These are phyloP conservation scores for Stenolophus ochropezus DNA, from an alignment of 2,888 invertebrate genomes.

Conservation along the genomic window DNA sequence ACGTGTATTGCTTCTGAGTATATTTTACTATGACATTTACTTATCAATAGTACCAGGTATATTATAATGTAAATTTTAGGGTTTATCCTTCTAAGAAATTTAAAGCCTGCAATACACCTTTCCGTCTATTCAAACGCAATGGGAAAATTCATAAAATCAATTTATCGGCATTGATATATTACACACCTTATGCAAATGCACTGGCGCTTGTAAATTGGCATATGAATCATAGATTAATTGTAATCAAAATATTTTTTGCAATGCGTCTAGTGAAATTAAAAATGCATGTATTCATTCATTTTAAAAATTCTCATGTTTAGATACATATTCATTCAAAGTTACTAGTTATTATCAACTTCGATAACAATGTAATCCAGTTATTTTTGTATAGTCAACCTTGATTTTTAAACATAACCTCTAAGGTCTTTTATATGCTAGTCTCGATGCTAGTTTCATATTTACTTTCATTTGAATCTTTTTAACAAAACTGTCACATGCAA, in stretches of 20 bases:
- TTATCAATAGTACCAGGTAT: not conserved
- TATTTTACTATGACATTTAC: not conserved
- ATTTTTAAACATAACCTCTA: conserved; percentile 27
- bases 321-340: not conserved
- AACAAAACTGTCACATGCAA: not conserved
- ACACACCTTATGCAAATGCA: conserved; percentile 31
- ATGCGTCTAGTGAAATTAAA: not conserved
- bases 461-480: conserved; percentile 4
- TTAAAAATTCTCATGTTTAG: too few relatives aligned
- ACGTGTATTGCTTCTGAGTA: not conserved
- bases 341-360: not conserved
- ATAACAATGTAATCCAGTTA: conserved; percentile 12
- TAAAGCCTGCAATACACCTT: not conserved
- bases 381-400: not conserved
- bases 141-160: conserved; percentile 12
- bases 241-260: not conserved
- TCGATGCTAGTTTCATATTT: not conserved
- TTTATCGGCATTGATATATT: conserved; percentile 16
- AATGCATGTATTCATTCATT: not conserved
- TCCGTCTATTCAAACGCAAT: not conserved
- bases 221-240: conserved; percentile 13
- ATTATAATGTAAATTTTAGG: not conserved
- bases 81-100: not conserved
- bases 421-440: not conserved
- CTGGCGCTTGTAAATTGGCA: not conserved